phyloP scores from a whole-genome alignment of 2,888 invertebrate genomes.

The Coronaproctus castanopsis region DNA sequence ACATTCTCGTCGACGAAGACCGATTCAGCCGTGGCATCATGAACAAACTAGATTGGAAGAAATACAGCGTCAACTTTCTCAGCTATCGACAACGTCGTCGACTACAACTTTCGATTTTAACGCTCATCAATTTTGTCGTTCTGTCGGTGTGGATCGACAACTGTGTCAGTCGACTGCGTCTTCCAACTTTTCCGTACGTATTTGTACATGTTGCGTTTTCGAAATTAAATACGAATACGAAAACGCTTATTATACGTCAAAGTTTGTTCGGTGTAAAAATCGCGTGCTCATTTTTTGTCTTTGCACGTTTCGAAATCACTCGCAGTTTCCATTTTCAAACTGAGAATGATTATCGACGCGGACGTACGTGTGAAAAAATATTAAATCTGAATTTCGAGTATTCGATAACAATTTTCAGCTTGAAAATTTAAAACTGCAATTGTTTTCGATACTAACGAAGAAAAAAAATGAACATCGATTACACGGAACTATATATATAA shows the following conservation, averaged over 20 bases:
- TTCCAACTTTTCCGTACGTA: background rate
- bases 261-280: too few species aligned
- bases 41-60: slow-evolving; percentile 1
- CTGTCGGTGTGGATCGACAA: slow-evolving; percentile 10
- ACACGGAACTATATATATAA: too few species aligned
- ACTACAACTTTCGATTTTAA: slow-evolving; percentile 2
- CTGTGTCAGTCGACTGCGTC: background rate
- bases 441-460: too few species aligned
- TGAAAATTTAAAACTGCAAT: too few species aligned
- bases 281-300: too few species aligned
- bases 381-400: too few species aligned
- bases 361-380: too few species aligned
- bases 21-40: slow-evolving; percentile 17
- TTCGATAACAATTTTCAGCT: too few species aligned
- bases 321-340: too few species aligned
- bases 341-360: too few species aligned
- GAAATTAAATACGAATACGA: background rate
- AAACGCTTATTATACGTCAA: background rate
- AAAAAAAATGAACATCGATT: too few species aligned
- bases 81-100: background rate
- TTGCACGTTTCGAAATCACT: too few species aligned
- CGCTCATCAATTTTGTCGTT: slow-evolving; percentile 14
- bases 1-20: slow-evolving; percentile 12
- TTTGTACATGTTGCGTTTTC: background rate
- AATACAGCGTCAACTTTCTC: slow-evolving; percentile 1